These are phyloP conservation scores for Ectropis grisescens DNA, from an alignment of 1,140 invertebrate genomes.

Conservation along the genomic window DNA sequence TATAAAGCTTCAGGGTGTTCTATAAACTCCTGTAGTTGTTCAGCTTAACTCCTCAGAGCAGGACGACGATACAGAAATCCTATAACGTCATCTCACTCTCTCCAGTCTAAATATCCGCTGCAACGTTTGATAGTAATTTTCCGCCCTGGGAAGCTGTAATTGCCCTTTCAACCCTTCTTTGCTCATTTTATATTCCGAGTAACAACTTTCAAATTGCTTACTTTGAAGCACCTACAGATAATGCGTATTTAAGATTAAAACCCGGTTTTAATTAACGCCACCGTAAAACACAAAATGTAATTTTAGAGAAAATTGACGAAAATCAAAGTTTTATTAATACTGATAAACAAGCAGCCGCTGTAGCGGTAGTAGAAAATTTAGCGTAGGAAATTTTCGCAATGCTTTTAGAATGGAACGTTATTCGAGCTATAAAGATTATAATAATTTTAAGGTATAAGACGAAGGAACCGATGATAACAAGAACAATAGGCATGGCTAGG, in stretches of 20 bases:
- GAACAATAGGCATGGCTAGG: too few relatives aligned
- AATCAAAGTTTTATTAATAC: background rate
- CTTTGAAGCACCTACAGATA: background rate
- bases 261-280: background rate
- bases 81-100: constrained; percentile 8
- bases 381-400: too few relatives aligned
- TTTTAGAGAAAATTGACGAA: background rate
- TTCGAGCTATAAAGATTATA: too few relatives aligned
- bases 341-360: background rate
- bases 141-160: constrained; percentile 15
- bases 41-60: constrained; percentile 17
- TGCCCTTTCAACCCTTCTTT: constrained; percentile 19
- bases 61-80: constrained; percentile 11
- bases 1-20: constrained; percentile 24
- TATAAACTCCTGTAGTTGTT: constrained; percentile 24
- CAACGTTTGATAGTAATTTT: constrained; percentile 16
- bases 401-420: too few relatives aligned
- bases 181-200: constrained; percentile 16
- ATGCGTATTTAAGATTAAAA: background rate
- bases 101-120: constrained; percentile 8
- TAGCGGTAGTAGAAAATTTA: background rate
- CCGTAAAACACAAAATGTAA: background rate
- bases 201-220: constrained; percentile 17
- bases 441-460: too few relatives aligned
- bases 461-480: too few relatives aligned